These are phyloP conservation scores for Stomatorhinus ivindoensis DNA, from an alignment of 2,113 vertebrate genomes.

Conservation along the genomic window DNA sequence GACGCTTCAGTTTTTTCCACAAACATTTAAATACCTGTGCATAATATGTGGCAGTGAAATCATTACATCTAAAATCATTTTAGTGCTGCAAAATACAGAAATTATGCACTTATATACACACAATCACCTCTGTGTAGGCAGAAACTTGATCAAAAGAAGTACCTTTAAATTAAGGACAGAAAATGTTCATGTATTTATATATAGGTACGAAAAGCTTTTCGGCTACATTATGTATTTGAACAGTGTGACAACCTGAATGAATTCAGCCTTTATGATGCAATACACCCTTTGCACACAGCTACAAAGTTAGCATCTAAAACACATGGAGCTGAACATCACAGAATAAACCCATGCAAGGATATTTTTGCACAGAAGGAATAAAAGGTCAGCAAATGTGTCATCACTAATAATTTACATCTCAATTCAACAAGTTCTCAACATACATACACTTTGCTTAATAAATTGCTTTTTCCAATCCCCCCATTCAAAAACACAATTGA, in stretches of 20 bases:
- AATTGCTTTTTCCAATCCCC: background rate
- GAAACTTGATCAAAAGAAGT: background rate
- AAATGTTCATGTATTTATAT: background rate
- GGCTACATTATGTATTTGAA: background rate
- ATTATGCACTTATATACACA: background rate
- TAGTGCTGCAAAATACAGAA: background rate
- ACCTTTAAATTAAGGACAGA: background rate
- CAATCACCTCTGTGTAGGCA: background rate
- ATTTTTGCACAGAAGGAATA: background rate
- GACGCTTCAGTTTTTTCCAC: background rate
- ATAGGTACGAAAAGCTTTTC: background rate
- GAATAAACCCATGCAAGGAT: background rate
- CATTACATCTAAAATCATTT: background rate
- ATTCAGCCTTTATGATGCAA: background rate
- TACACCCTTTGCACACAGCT: background rate
- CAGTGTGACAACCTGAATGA: background rate
- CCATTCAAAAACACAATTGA: constrained; percentile 11
- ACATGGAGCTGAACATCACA: background rate
- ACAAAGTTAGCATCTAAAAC: background rate
- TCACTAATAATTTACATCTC: background rate
- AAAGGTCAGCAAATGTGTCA: background rate
- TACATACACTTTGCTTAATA: background rate
- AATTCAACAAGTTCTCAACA: background rate
- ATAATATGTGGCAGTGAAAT: background rate
- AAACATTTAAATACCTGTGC: background rate